phyloP scores from a whole-genome alignment of 2,797 vertebrate species.

The Sciurus vulgaris region DNA sequence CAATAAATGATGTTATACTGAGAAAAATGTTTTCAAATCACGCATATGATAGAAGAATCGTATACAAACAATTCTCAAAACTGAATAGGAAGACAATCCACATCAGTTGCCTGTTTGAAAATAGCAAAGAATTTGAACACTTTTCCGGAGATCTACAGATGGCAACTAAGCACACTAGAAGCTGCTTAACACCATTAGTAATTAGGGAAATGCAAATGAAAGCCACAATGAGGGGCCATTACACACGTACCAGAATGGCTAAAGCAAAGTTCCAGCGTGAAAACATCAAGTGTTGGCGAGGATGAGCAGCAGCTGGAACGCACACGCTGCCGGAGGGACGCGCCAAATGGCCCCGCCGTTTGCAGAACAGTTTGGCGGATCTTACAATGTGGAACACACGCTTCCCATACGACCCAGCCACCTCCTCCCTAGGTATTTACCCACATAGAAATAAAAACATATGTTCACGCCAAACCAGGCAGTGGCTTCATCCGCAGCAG shows the following conservation, averaged over 20 bases:
- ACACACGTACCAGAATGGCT: neutral
- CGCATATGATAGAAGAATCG: neutral
- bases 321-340: neutral
- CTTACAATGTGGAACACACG: neutral
- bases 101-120: neutral
- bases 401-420: neutral
- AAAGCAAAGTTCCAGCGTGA: neutral
- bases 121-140: neutral
- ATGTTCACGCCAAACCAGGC: neutral
- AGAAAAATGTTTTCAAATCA: neutral
- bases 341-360: neutral
- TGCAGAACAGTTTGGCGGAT: neutral
- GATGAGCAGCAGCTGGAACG: neutral
- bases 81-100: neutral
- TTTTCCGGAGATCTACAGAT: neutral
- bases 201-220: neutral
- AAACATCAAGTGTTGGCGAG: neutral
- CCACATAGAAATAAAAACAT: neutral
- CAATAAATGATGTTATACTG: fast-evolving
- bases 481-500: fast-evolving
- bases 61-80: neutral
- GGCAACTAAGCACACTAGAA: neutral
- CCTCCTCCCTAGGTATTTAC: neutral
- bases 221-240: neutral
- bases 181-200: neutral